phyloP scores from a whole-genome alignment of 2,888 invertebrate species.

The Altica lythri region DNA sequence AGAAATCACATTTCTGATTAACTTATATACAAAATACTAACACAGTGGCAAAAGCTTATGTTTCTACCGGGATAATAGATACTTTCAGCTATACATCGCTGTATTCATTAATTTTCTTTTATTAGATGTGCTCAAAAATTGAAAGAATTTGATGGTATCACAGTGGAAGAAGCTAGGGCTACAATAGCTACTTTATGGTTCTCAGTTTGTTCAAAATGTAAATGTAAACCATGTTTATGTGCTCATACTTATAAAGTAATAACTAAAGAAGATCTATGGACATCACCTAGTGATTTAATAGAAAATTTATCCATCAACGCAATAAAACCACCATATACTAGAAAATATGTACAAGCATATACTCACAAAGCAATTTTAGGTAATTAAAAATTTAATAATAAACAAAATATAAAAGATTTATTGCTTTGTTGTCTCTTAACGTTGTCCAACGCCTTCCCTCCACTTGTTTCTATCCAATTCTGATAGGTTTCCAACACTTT shows the following conservation, averaged over 20 bases:
- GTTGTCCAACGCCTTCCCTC: neutral
- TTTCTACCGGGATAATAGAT: too few relatives aligned
- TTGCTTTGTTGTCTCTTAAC: too few relatives aligned
- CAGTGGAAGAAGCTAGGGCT: neutral
- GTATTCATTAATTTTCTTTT: too few relatives aligned
- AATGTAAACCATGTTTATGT: neutral
- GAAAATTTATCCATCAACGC: slow-evolving; percentile 44
- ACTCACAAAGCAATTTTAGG: slow-evolving; percentile 56
- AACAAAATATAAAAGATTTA: neutral
- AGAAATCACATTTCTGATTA: too few relatives aligned
- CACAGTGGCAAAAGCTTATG: too few relatives aligned
- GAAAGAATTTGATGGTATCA: too few relatives aligned
- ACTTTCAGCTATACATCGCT: too few relatives aligned
- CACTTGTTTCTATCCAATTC: neutral
- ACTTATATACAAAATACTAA: too few relatives aligned
- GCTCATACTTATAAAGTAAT: neutral
- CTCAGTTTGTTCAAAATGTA: neutral
- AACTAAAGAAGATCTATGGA: neutral
- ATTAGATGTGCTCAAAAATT: too few relatives aligned
- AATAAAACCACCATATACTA: slow-evolving; percentile 54
- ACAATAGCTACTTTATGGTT: too few relatives aligned
- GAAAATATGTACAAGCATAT: slow-evolving; percentile 53
- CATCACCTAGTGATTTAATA: slow-evolving; percentile 1
- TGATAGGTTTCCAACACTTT: neutral
- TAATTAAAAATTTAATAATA: slow-evolving; percentile 27